Base-by-base conservation (phyloP, 1,140 invertebrate genomes). In the Telenomus remus region DNA sequence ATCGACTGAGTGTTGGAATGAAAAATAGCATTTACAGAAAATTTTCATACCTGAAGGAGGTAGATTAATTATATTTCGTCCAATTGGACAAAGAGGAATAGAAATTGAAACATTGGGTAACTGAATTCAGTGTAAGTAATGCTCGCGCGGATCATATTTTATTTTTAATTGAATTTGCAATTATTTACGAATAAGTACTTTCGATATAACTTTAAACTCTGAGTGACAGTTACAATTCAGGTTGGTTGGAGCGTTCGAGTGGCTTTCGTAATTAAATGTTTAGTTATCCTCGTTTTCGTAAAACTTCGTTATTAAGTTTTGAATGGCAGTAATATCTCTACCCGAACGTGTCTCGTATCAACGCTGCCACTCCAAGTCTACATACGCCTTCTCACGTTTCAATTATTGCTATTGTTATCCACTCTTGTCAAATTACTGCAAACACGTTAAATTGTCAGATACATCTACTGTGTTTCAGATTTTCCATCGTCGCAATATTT, bases 371-470 rank as follows among this genome's bases (percentile, higher is more conserved):
- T 73, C 46, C 43, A 50, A 61, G 54, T 66, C 61, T 73, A 73
- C 61, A 73, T 50, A 66, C 60, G 53, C 53, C 51, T 63, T 42
- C 59, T 69, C 72, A 69, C 54, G 55, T 75, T 69, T 64, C 53
- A 75, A 75, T 75, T 75, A 68, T 63, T 75, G 57, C 47, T 64
- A 68, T 75, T 68, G 53, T 60, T 68, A 75, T 44, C 44, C 50
- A 68, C 57, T 63, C 57, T 60, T 68, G 64, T 75, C 71, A 75
- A 61, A 68, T 75, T 75, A 69, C 70, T 49, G 55, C 44, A 37
- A 60, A 48, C 56, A 64, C 63, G 64, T 69, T 53, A 64, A 69
- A 69, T 69, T 59, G 63, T 57, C 64, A 59, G 42, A 46, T 59
- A 65, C 60, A 65, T 27, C 33, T 59, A 56, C 19, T 15, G 61